These are phyloP conservation scores for Aphelinus atriplicis DNA, from an alignment of 1,140 invertebrate genomes.

Conservation along the genomic window DNA sequence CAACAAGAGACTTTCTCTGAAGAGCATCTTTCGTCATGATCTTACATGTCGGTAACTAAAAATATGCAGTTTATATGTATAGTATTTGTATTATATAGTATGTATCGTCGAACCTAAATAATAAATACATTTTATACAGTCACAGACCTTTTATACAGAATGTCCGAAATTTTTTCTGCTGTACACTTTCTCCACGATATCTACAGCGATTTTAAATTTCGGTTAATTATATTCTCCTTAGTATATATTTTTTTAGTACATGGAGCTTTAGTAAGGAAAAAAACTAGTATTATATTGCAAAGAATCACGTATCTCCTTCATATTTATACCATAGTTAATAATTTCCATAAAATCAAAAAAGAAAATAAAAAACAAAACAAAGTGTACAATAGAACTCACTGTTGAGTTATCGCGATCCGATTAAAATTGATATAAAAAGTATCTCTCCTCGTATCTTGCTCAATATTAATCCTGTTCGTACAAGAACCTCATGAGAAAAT, in stretches of 20 bases:
- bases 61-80: slow-evolving; percentile 55
- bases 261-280: not conserved
- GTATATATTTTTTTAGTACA: slow-evolving; percentile 17
- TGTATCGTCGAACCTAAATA: slow-evolving; percentile 65
- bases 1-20: slow-evolving; percentile 44
- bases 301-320: no score
- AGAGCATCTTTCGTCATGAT: slow-evolving; percentile 49
- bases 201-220: slow-evolving; percentile 28
- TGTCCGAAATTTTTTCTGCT: slow-evolving; percentile 51
- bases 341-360: slow-evolving; percentile 2
- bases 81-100: slow-evolving; percentile 60
- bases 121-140: slow-evolving; percentile 68
- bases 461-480: slow-evolving; percentile 2
- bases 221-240: slow-evolving; percentile 12
- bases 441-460: not conserved
- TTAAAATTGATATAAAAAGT: slow-evolving; percentile 25
- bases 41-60: slow-evolving; percentile 58
- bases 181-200: slow-evolving; percentile 18
- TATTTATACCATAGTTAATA: not conserved
- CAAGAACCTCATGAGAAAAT: slow-evolving; percentile 14
- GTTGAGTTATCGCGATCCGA: not conserved
- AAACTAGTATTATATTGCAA: slow-evolving; percentile 22
- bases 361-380: slow-evolving; percentile 18
- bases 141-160: slow-evolving; percentile 62
- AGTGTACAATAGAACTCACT: not conserved